Evolutionary conservation across 2,888 invertebrate species (phyloP).

Genomic region (Argynnis bischoffii): DNA sequence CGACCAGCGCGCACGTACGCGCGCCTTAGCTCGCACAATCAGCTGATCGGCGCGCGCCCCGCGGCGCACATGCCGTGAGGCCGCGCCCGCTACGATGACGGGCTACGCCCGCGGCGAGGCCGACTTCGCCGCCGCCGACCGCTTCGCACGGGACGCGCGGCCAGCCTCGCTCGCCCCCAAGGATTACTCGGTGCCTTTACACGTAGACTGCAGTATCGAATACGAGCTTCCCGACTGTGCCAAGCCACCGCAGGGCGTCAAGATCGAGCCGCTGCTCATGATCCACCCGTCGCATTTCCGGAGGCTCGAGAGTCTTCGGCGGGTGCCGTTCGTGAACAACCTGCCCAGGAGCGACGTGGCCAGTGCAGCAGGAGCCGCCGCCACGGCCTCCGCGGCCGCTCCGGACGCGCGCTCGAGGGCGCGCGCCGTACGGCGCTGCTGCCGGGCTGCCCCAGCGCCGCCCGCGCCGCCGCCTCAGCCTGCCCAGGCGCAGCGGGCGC

Average conservation of each 20-base stretch:
- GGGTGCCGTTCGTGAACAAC: conserved; percentile 92
- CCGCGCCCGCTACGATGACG: conserved; percentile 75
- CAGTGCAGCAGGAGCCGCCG: conserved; percentile 55
- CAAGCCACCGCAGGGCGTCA: conserved; percentile 91
- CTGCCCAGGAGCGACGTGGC: conserved; percentile 84
- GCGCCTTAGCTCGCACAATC: conserved; percentile 61
- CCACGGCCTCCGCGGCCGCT: conserved; percentile 72
- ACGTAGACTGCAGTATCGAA: conserved; percentile 95
- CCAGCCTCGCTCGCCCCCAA: conserved; percentile 83
- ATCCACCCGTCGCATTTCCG: conserved; percentile 95
- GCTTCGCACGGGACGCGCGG: conserved; percentile 74
- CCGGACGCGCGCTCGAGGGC: conserved; percentile 62
- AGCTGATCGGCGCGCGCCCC: conserved; percentile 77
- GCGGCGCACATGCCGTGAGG: conserved; percentile 79
- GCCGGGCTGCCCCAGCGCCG: conserved; percentile 49
- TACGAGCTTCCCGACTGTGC: conserved; percentile 95
- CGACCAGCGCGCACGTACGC: conserved; percentile 63
- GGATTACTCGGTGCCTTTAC: conserved; percentile 92
- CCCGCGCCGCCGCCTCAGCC: conserved; percentile 51
- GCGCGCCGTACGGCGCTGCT: conserved; percentile 50
- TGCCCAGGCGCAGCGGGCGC: conserved; percentile 52
- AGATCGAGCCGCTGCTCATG: conserved; percentile 93
- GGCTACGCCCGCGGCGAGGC: conserved; percentile 79
- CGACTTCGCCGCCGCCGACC: conserved; percentile 76
- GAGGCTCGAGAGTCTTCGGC: conserved; percentile 91